Evolutionary conservation across 2,113 vertebrate species (phyloP).

Genomic region (Lanius ludovicianus): DNA sequence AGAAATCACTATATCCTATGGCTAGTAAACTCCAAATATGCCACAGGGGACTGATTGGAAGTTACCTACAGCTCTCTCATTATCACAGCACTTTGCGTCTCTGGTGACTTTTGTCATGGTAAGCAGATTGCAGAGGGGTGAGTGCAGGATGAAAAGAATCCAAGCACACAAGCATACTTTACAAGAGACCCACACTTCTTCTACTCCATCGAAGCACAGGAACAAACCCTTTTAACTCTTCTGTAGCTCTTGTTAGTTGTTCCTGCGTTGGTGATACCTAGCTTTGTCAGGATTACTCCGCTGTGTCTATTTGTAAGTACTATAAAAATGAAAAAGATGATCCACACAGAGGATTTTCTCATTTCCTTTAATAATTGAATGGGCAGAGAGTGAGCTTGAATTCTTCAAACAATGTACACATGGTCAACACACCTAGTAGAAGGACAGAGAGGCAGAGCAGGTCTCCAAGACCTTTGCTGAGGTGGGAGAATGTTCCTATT

Average conservation of each 20-base stretch:
- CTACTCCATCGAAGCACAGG: not conserved
- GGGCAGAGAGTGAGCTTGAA: not conserved
- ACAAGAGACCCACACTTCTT: not conserved
- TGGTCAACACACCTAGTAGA: not conserved
- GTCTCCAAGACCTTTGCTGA: not conserved
- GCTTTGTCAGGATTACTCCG: not conserved
- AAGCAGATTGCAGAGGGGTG: slow-evolving; percentile 29
- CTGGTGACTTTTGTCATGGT: slow-evolving; percentile 48
- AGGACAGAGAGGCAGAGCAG: not conserved
- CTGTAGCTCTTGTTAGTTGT: not conserved
- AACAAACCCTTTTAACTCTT: not conserved
- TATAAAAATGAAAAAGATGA: not conserved
- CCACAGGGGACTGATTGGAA: slow-evolving; percentile 31
- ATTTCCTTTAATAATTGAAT: not conserved
- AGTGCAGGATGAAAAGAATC: slow-evolving; percentile 4
- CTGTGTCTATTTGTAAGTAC: not conserved
- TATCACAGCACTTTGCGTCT: slow-evolving; percentile 31
- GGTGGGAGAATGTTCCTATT: not conserved
- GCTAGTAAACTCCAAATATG: slow-evolving; percentile 50
- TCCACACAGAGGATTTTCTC: not conserved
- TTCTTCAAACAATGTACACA: not conserved
- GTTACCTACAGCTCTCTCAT: slow-evolving; percentile 41
- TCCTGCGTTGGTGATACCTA: not conserved
- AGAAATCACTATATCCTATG: slow-evolving; percentile 20
- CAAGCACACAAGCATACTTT: not conserved